Base-by-base conservation (phyloP, 1,140 invertebrate species). In the Tetranychus urticae region DNA sequence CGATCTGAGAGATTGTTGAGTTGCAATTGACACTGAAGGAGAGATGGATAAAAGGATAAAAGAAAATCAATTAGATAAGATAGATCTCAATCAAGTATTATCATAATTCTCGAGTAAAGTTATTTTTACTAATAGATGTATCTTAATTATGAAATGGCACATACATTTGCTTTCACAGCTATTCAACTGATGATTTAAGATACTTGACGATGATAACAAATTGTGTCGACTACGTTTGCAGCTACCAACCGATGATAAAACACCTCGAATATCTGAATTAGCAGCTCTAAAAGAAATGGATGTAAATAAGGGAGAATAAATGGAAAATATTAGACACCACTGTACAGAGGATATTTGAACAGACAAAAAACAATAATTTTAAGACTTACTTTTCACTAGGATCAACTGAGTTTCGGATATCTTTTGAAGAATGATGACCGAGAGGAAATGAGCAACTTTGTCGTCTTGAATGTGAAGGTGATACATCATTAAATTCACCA, bases 1-100 rank as follows among this genome's bases (percentile, higher is more conserved):
- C 52, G 59, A 56, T 60, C 48, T 7, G 14, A 7, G 4, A 46
- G 60, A 61, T 56, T 56, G 37, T 50, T 56, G 34, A n/a, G 60
- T 31, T 3, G 7, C 56, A 42, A 46, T 46, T 23, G 56, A n/a
- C 7, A n/a, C 56, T 58, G 23, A 1, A n/a, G 23, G 50, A 52
- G 50, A 50, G 50, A 52, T 2, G 6, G 50, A 6, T 52, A 33
- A 52, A n/a, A n/a, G n/a, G 6, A 52, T n/a, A 52, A 23, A 52
- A 1, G 31, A 23, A 2, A 33, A 52, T 14, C 23, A 23, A 52
- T 52, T 23, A 6, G n/a, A 52, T 6, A 2, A 23, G n/a, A 23
- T 12, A 23, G 31, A 52, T 23, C 23, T 23, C 23, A 23, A 23
- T 23, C 23, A 23, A 23, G 23, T 23, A 23, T 23, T 23, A 23